phyloP scores from a whole-genome alignment of 1,140 invertebrate genomes.

The Adelges cooleyi region DNA sequence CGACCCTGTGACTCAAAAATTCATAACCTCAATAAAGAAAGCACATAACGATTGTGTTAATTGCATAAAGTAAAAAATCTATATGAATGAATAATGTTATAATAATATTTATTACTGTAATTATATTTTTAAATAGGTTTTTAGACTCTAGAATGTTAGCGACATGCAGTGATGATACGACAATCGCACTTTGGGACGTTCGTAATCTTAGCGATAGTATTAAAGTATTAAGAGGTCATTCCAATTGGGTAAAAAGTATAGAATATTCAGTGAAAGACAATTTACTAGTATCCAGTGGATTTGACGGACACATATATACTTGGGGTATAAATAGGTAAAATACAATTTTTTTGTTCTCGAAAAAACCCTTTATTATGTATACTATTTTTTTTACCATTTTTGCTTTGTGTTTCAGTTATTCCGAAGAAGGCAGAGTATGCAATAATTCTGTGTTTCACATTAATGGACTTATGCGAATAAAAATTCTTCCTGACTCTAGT shows the following conservation, averaged over 20 bases:
- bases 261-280: constrained; percentile 81
- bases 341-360: not conserved
- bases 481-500: constrained; percentile 67
- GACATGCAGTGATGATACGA: constrained; percentile 85
- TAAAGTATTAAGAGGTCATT: constrained; percentile 68
- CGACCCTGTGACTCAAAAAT: constrained; percentile 67
- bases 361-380: not conserved
- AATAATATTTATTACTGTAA: not conserved
- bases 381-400: not conserved
- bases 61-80: constrained; percentile 63
- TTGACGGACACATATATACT: constrained; percentile 85
- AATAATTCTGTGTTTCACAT: constrained; percentile 66
- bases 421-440: constrained; percentile 13
- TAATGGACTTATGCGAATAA: constrained; percentile 76
- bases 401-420: not conserved
- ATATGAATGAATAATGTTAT: constrained; percentile 4
- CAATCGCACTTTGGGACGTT: constrained; percentile 83
- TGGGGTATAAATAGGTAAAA: constrained; percentile 83
- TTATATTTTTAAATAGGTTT: constrained; percentile 50
- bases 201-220: constrained; percentile 67
- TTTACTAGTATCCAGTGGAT: constrained; percentile 76
- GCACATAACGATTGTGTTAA: constrained; percentile 86
- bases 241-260: constrained; percentile 94
- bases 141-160: constrained; percentile 78
- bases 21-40: constrained; percentile 61